Percentiles rank a stretch among this genome's conserved stretches.
phyloP scores from a whole-genome alignment of 2,888 invertebrate genomes.

The Nesidiocoris tenuis region DNA sequence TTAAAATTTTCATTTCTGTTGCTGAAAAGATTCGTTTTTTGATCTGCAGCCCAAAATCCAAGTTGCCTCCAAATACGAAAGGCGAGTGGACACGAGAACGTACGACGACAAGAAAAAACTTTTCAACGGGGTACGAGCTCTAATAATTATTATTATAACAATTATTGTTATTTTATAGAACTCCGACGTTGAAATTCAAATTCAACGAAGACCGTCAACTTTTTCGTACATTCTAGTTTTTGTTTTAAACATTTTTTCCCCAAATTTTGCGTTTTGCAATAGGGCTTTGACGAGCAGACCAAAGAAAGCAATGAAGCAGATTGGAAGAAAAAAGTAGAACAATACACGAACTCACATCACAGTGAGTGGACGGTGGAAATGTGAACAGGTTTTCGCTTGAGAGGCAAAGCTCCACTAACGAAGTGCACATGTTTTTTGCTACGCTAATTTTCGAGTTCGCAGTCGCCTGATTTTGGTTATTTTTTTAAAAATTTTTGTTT shows the following conservation, averaged over 20 bases:
- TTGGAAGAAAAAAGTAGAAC: constrained; percentile 84
- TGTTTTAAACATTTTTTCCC: constrained; percentile 24
- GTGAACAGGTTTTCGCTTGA: not conserved
- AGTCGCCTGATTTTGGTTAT: no score
- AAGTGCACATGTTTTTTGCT: no score
- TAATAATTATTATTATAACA: no score
- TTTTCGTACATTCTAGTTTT: not conserved
- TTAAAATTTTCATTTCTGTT: not conserved
- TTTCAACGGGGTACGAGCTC: constrained; percentile 86
- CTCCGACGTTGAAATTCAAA: not conserved
- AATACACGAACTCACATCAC: constrained; percentile 58
- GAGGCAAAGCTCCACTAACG: not conserved
- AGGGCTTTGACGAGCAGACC: constrained; percentile 82
- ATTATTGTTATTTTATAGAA: no score
- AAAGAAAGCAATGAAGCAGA: constrained; percentile 83
- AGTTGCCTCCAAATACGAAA: constrained; percentile 97
- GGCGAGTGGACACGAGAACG: constrained; percentile 94
- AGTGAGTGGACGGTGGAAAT: constrained; percentile 21
- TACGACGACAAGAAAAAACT: constrained; percentile 95
- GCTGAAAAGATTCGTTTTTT: no score
- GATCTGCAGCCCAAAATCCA: constrained; percentile 98
- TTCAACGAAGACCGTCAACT: not conserved
- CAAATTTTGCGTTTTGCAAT: constrained; percentile 52
- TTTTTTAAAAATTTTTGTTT: no score
- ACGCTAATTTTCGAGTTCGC: no score